Percentiles rank a stretch among this genome's conserved stretches.
phyloP scores from a whole-genome alignment of 2,888 invertebrate genomes.

The Congeria kusceri region DNA sequence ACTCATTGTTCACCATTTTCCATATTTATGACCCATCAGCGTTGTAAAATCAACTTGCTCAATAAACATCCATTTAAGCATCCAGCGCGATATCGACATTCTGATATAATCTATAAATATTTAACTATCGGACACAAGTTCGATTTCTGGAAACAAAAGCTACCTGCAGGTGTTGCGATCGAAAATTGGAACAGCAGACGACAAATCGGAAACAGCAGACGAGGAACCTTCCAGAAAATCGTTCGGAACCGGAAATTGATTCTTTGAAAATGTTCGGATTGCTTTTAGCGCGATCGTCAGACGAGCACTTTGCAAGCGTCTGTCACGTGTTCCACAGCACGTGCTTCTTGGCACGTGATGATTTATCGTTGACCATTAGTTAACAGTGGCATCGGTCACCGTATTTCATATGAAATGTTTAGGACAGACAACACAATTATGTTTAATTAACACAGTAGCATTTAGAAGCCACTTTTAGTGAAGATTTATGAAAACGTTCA shows the following conservation, averaged over 20 bases:
- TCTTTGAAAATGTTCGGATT: conserved; percentile 31
- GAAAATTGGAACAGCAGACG: conserved; percentile 15
- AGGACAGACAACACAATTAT: too few species aligned
- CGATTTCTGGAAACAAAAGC: conserved; percentile 35
- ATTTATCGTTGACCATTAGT: too few species aligned
- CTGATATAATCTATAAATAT: conserved; percentile 48
- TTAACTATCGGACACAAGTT: conserved; percentile 41
- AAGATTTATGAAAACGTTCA: too few species aligned
- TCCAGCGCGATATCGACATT: background rate
- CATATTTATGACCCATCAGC: too few species aligned
- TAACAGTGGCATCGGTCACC: too few species aligned
- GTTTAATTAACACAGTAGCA: too few species aligned
- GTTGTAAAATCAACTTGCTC: background rate
- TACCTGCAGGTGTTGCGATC: conserved; percentile 50
- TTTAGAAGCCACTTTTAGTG: too few species aligned
- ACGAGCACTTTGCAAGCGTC: too few species aligned
- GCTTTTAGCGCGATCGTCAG: conserved; percentile 35
- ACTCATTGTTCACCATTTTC: too few species aligned
- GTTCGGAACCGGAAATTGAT: conserved; percentile 48
- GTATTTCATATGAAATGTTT: too few species aligned
- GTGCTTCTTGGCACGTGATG: too few species aligned
- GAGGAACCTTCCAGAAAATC: conserved; percentile 42
- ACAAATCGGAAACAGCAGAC: conserved; percentile 24
- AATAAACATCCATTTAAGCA: background rate
- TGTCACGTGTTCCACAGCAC: too few species aligned